phyloP scores from a whole-genome alignment of 2,113 vertebrate genomes.

The Microtus oregoni region DNA sequence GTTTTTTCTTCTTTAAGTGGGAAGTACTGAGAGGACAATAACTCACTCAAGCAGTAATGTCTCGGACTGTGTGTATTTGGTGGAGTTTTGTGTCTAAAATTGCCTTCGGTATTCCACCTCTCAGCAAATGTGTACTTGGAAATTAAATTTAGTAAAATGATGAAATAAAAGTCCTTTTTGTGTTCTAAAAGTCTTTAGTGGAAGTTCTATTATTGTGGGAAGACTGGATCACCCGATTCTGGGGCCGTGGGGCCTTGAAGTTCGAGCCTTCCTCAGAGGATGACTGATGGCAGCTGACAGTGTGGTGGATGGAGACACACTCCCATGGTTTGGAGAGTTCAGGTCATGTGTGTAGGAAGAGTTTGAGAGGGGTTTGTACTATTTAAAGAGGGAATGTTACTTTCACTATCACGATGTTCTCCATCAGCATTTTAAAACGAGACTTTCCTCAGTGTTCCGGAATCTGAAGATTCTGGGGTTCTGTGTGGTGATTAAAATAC shows the following conservation, averaged over 20 bases:
- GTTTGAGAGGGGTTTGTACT: background rate
- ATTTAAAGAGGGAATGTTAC: conserved; percentile 16
- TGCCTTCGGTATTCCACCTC: conserved; percentile 86
- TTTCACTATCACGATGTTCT: background rate
- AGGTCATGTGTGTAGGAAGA: background rate
- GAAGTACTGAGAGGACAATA: conserved; percentile 71
- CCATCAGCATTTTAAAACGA: background rate
- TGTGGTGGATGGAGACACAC: background rate
- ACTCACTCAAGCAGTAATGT: conserved; percentile 78
- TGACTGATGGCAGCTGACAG: conserved; percentile 54
- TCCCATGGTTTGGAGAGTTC: background rate
- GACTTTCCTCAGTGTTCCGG: background rate
- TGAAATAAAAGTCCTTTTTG: conserved; percentile 86
- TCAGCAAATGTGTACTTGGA: conserved; percentile 85
- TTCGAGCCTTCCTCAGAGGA: conserved; percentile 75
- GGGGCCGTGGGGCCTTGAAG: conserved; percentile 68
- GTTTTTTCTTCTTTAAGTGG: conserved; percentile 53
- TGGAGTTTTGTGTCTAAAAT: conserved; percentile 83
- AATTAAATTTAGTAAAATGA: conserved; percentile 85
- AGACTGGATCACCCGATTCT: conserved; percentile 64
- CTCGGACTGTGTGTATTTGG: conserved; percentile 79
- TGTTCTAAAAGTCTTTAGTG: conserved; percentile 81
- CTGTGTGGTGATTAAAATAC: background rate
- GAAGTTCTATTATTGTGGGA: conserved; percentile 79
- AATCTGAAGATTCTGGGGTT: background rate